Evolutionary conservation across 2,888 invertebrate species (phyloP).

Genomic region (Drosophila incognita): DNA sequence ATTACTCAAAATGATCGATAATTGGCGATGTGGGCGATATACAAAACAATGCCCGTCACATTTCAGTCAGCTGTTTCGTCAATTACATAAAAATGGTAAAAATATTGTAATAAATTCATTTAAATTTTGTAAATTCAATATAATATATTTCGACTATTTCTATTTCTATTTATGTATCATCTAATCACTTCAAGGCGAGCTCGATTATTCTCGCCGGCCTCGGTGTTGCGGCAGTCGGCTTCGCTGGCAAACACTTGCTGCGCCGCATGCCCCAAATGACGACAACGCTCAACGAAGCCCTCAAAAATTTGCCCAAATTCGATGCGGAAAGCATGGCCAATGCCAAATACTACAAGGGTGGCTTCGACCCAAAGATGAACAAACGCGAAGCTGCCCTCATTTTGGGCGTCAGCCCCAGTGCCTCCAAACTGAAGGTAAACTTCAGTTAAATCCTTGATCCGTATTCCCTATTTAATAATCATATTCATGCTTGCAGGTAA

Average conservation of each 20-base stretch:
- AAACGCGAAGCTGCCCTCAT: constrained; percentile 96
- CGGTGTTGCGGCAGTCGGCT: constrained; percentile 95
- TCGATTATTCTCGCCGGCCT: constrained; percentile 93
- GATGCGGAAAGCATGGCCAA: constrained; percentile 91
- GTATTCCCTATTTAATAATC: too few relatives aligned
- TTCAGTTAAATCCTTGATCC: neutral
- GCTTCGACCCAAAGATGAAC: constrained; percentile 97
- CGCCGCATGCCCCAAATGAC: constrained; percentile 91
- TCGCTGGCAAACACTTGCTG: constrained; percentile 92
- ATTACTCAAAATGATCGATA: neutral
- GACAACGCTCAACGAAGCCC: constrained; percentile 90
- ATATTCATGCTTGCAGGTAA: constrained; percentile 85
- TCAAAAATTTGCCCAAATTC: constrained; percentile 92
- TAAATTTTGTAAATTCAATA: neutral
- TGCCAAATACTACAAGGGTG: constrained; percentile 97
- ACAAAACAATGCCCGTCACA: constrained; percentile 11
- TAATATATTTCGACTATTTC: constrained; percentile 4
- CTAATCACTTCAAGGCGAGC: constrained; percentile 86
- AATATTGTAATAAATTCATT: constrained; percentile 35
- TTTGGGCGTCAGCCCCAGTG: constrained; percentile 91
- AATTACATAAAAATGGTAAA: constrained; percentile 75
- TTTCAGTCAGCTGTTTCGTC: constrained; percentile 59
- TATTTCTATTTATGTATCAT: neutral
- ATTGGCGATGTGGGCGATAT: neutral
- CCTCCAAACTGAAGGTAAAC: constrained; percentile 89